Base-by-base conservation (phyloP, 2,888 invertebrate species). In the Spialia ferax region DNA sequence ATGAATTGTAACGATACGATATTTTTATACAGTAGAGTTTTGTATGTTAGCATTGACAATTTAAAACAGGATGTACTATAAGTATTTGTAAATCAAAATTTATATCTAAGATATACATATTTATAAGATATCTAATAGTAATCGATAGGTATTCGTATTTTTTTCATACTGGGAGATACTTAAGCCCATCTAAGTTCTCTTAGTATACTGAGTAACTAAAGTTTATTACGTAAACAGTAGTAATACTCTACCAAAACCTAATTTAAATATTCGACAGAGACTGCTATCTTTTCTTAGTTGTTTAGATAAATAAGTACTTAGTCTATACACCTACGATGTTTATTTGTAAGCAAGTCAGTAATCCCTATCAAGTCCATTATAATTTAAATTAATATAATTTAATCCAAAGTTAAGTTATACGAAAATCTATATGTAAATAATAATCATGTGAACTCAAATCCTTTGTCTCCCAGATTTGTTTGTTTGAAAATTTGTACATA, bases 21-120 rank as follows among this genome's bases (percentile, higher is more conserved):
- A 85, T 86, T 86, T 85, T 86, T 85, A 80, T 86, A 86, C 74
- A 74, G 69, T 75, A 75, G 74, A 70, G 70, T 80, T 84, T 83
- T 83, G 75, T 74, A 78, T 73, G 23, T 61, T 66, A 60, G 66
- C 60, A 54, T 54, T 20, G 57, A 50, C 15, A 32, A 38, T 50
- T 15, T 54, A 60, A 54, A 55, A 66, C 52, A 54, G 23, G 65
- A 59, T 38, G 45, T 57, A 57, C 50, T 22, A 65, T 54, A 65
- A 59, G 38, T 59, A 57, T 65, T 65, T 65, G 32, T 56, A 35
- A 59, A 50, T 50, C 57, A 13, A 42, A 20, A 63, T 63, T 63
- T 63, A 56, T 63, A 54, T 29, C 8, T 56, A 22, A 54, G 52
- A 54, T 26, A 56, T 11, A 11, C 10, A 32, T 56, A 54, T 50